Evolutionary conservation across 2,888 invertebrate species (phyloP), one percentile per base, ranked within the genome.

Genomic region (Sycophila texana): DNA sequence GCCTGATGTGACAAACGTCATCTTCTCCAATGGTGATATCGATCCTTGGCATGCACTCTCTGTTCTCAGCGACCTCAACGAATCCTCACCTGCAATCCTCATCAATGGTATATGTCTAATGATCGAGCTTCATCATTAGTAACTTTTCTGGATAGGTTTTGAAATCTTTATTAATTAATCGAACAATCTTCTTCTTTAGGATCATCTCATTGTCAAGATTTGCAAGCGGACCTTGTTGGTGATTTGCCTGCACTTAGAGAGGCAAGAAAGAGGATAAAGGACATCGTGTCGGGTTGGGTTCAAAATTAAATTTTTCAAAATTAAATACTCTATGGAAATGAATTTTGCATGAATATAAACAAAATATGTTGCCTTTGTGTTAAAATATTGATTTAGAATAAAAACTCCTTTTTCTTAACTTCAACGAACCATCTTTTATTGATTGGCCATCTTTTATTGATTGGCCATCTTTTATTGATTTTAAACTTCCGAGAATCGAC

Each of bases 31-130:
- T 84, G 94, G 94, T 4, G 91, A 92, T 53, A 85, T 92, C 67
- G 94, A 94, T 86, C 94, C 94, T 2, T 94, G 93, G 92, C 92
- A 92, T 83, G 88, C 88, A 53, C 87, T 93, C 1, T 91, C 93
- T 13, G 86, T 93, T 20, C 86, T 92, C 14, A 88, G 91, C 83
- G 91, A 92, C 84, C 82, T 88, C 30, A 87, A 87, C 72, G 74
- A 83, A 49, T 73, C 22, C 0, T 84, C 89, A 0, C 87, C 87
- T 0, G 85, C 88, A 13, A 88, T 89, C 71, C 67, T 89, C 10
- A 87, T 89, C 16, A 83, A 85, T 26, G 89, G 89, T 88, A 84
- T n/a, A n/a, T n/a, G n/a, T 26, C 26, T 26, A 26, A 26, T n/a
- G n/a, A n/a, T n/a, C 26, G 26, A 26, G 26, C 26, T 26, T 26